Evolutionary conservation across 2,113 vertebrate genomes (phyloP).

Genomic region (Melanotaenia duboulayi): DNA sequence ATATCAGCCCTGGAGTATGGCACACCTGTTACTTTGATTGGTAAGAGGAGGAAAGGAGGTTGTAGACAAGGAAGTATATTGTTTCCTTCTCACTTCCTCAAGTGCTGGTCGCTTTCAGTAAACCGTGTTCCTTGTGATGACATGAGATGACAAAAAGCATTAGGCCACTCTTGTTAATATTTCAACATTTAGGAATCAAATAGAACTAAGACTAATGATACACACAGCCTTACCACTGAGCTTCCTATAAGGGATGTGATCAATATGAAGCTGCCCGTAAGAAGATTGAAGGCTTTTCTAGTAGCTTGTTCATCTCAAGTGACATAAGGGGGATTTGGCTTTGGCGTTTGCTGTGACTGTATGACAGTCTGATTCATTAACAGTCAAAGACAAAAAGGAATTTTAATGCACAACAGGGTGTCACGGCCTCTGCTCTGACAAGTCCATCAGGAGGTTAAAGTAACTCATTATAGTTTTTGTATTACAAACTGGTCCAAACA

Average conservation of each 20-base stretch:
- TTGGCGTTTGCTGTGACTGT: constrained; percentile 48
- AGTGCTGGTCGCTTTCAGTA: constrained; percentile 13
- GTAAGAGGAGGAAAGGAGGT: constrained; percentile 76
- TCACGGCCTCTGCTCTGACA: not conserved
- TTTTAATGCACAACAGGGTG: constrained; percentile 9
- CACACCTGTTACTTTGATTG: constrained; percentile 94
- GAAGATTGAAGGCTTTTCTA: constrained; percentile 74
- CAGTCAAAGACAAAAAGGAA: not conserved
- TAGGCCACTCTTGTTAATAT: constrained; percentile 9
- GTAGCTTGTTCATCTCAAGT: constrained; percentile 59
- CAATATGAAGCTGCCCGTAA: constrained; percentile 59
- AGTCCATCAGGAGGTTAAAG: not conserved
- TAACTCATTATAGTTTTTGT: not conserved
- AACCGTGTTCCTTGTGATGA: constrained; percentile 26
- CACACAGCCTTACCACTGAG: not conserved
- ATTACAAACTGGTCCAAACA: not conserved
- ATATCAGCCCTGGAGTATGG: constrained; percentile 95
- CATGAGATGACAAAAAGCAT: not conserved
- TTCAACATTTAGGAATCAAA: constrained; percentile 13
- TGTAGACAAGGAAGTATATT: constrained; percentile 37
- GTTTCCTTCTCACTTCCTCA: constrained; percentile 24
- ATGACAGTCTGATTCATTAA: constrained; percentile 33
- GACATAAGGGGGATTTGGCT: constrained; percentile 76
- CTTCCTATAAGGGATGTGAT: constrained; percentile 23
- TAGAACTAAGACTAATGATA: not conserved